These are phyloP conservation scores for Matsumurasca onukii DNA, from an alignment of 1,140 invertebrate species.

Conservation along the genomic window DNA sequence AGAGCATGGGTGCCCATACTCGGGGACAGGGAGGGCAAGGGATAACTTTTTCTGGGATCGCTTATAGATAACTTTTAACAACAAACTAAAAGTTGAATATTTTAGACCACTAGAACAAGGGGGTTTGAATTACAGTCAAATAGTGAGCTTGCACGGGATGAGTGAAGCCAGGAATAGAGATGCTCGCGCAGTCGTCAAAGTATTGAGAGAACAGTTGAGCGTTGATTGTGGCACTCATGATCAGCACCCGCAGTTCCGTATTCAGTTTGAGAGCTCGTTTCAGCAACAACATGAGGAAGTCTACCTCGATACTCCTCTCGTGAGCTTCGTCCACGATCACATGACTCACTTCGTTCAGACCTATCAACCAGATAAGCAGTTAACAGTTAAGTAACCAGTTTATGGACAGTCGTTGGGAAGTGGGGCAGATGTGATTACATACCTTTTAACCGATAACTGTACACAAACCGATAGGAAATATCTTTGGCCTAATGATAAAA, in stretches of 20 bases:
- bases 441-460: not conserved
- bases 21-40: too few species aligned
- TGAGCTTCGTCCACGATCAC: constrained; percentile 83
- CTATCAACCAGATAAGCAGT: constrained; percentile 35
- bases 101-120: too few species aligned
- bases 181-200: constrained; percentile 69
- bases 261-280: constrained; percentile 75
- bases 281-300: constrained; percentile 79
- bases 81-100: too few species aligned
- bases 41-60: too few species aligned
- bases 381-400: not conserved
- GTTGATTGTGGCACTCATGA: constrained; percentile 93
- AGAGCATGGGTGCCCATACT: too few species aligned
- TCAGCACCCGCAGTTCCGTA: constrained; percentile 74
- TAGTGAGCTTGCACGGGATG: constrained; percentile 72
- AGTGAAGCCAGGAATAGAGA: constrained; percentile 86
- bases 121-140: constrained; percentile 36
- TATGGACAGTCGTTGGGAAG: not conserved
- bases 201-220: constrained; percentile 75
- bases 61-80: too few species aligned
- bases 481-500: not conserved
- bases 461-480: not conserved
- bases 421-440: not conserved
- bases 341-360: constrained; percentile 63
- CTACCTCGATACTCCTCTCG: constrained; percentile 72